phyloP scores from a whole-genome alignment of 2,797 vertebrate genomes.

The Botia kubotai region DNA sequence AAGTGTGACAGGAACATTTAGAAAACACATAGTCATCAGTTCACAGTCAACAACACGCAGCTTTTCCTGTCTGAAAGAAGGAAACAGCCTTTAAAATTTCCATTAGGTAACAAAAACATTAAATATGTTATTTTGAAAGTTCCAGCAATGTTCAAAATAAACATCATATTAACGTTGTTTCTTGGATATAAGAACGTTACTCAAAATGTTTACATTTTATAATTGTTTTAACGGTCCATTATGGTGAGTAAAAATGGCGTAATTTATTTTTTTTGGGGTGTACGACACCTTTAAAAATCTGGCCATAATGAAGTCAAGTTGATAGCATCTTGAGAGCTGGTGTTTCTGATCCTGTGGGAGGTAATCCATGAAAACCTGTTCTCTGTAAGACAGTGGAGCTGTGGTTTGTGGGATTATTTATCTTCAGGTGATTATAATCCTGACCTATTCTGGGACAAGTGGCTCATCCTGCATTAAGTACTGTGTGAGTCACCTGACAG shows the following conservation, averaged over 20 bases:
- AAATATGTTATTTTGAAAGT: no score
- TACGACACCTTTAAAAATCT: not conserved
- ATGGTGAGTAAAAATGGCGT: no score
- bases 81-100: not conserved
- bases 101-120: no score
- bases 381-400: slow-evolving; percentile 32
- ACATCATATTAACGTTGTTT: no score
- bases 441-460: slow-evolving; percentile 32
- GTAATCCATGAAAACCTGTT: slow-evolving; percentile 54
- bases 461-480: slow-evolving; percentile 40
- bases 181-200: no score
- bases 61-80: not conserved
- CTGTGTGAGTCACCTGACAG: slow-evolving; percentile 43
- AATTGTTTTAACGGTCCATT: no score
- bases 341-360: slow-evolving; percentile 27
- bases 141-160: no score
- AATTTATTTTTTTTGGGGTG: not conserved
- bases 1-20: slow-evolving; percentile 26
- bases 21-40: slow-evolving; percentile 19
- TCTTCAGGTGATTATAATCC: slow-evolving; percentile 49
- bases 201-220: no score
- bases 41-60: not conserved
- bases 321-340: slow-evolving; percentile 13
- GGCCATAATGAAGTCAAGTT: not conserved
- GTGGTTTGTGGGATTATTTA: slow-evolving; percentile 33